phyloP scores from a whole-genome alignment of 2,888 invertebrate genomes.

The Bimastos eiseni region DNA sequence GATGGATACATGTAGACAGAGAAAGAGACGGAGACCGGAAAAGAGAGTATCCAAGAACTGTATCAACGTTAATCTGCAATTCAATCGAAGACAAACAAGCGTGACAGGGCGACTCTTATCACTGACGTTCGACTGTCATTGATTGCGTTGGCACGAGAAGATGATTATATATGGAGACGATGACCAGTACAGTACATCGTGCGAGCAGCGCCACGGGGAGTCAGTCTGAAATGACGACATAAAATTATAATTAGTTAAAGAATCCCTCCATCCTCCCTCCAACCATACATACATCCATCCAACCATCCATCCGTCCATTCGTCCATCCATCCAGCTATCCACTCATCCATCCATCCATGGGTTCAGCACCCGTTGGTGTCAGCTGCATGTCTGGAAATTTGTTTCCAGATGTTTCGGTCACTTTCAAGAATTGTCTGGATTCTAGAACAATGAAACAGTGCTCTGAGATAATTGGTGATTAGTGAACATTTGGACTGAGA shows the following conservation, averaged over 20 bases:
- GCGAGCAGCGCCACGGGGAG: neutral
- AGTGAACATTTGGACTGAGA: too few relatives aligned
- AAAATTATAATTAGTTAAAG: neutral
- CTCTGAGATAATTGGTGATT: neutral
- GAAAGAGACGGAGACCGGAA: neutral
- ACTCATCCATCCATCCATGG: too few relatives aligned
- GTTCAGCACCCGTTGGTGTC: too few relatives aligned
- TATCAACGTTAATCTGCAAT: neutral
- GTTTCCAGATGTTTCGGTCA: too few relatives aligned
- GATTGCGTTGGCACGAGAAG: neutral
- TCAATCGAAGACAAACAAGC: neutral
- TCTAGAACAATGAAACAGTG: too few relatives aligned
- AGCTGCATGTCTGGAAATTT: too few relatives aligned
- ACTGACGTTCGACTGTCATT: neutral
- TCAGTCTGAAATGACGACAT: neutral
- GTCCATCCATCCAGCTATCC: too few relatives aligned
- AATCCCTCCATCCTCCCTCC: too few relatives aligned
- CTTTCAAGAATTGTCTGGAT: too few relatives aligned
- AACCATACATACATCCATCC: too few relatives aligned
- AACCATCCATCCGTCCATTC: too few relatives aligned
- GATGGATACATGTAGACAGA: too few relatives aligned
- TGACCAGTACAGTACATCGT: neutral
- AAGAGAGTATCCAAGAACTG: neutral
- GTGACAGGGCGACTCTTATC: neutral
- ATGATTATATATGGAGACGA: neutral